A percentile compares a stretch with the other conserved stretches of the same genome.
Conservation (phyloP, 2,888 invertebrate species). For the Pimpla rufipes region DNA sequence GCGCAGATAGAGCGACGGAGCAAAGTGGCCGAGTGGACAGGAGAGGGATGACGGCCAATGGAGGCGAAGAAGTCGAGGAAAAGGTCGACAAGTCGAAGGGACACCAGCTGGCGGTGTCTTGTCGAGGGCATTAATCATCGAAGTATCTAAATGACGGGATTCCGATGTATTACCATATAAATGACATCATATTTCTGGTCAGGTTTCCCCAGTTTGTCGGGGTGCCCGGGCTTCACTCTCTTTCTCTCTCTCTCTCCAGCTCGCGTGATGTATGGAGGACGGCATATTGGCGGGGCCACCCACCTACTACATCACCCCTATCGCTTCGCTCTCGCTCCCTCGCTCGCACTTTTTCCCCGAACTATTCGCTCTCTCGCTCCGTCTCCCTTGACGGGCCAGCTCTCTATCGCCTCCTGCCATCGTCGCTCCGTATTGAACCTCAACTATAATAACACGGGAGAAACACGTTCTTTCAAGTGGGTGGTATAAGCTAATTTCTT, state of each 20-base stretch:
- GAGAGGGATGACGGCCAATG: constrained; percentile 8
- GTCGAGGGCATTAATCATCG: constrained; percentile 85
- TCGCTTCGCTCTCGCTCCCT: constrained; percentile 75
- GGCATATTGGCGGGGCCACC: constrained; percentile 84
- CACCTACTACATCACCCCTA: constrained; percentile 81
- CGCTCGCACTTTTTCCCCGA: constrained; percentile 71
- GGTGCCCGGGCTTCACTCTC: constrained; percentile 56
- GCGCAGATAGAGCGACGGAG: constrained; percentile 42
- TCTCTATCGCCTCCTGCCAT: constrained; percentile 43
- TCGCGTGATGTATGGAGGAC: constrained; percentile 84
- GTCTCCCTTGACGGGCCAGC: constrained; percentile 32
- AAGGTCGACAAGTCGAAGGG: constrained; percentile 71
- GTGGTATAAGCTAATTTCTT: neutral
- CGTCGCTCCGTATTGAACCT: constrained; percentile 45
- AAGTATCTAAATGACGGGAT: constrained; percentile 86
- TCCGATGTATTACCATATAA: constrained; percentile 86
- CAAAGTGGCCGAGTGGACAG: constrained; percentile 38
- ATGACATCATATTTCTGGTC: constrained; percentile 86
- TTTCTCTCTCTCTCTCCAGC: constrained; percentile 60
- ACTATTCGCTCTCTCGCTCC: constrained; percentile 37
- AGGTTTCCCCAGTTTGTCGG: constrained; percentile 76
- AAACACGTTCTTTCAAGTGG: constrained; percentile 1
- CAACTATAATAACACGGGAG: constrained; percentile 5
- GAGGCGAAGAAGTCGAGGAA: constrained; percentile 63
- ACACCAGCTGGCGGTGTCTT: constrained; percentile 84